These are phyloP conservation scores for Morpho achilles DNA, from an alignment of 2,888 invertebrate genomes.

Conservation along the genomic window DNA sequence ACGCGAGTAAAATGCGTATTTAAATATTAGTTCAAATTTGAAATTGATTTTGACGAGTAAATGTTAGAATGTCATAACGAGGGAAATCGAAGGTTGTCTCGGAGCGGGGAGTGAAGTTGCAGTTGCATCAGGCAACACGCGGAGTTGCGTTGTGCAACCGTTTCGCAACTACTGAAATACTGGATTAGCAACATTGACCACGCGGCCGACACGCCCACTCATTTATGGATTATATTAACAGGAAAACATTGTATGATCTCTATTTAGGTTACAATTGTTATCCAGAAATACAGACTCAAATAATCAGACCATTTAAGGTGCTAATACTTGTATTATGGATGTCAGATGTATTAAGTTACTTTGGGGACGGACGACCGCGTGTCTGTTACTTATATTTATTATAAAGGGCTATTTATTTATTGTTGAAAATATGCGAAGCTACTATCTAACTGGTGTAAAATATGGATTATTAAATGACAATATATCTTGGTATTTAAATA, in stretches of 20 bases:
- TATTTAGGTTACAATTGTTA: conserved; percentile 3
- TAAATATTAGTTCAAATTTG: conserved; percentile 20
- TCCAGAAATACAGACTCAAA: neutral
- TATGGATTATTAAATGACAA: no score
- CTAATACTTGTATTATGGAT: no score
- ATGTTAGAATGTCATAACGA: conserved; percentile 54
- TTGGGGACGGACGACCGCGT: no score
- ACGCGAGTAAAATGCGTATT: conserved; percentile 33
- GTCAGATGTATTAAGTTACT: no score
- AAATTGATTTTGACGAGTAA: conserved; percentile 52
- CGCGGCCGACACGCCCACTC: conserved; percentile 31
- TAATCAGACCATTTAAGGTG: no score
- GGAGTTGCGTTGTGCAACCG: conserved; percentile 53
- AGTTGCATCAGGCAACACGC: conserved; percentile 43
- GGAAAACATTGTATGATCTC: conserved; percentile 8
- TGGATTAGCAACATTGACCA: conserved; percentile 54
- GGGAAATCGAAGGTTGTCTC: conserved; percentile 61
- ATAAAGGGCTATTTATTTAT: no score
- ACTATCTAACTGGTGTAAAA: no score
- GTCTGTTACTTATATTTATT: no score
- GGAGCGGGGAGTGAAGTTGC: conserved; percentile 33
- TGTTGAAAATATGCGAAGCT: no score
- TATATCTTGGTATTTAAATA: no score
- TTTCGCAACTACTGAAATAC: conserved; percentile 64
- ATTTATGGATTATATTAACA: conserved; percentile 16